Evolutionary conservation across 2,797 vertebrate genomes (phyloP), one percentile per base, ranked within the genome.

Genomic region (Podarcis siculus): DNA sequence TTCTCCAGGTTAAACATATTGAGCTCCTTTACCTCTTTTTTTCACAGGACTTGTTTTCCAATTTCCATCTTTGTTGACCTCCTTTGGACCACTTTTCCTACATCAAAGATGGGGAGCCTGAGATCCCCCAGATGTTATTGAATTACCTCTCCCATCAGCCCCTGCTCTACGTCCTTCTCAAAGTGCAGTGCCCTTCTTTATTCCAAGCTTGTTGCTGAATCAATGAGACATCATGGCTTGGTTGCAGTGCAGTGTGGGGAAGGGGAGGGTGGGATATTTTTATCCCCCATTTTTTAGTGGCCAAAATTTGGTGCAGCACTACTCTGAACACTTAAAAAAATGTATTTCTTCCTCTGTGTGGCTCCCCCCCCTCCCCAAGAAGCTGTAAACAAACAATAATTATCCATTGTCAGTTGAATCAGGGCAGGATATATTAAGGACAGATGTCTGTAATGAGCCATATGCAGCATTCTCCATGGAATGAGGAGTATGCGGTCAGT

Each of bases 311-410:
- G 66, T 55, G 32, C 39, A 66, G 45, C 84, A 71, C 45, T 78
- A 5, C 49, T 82, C 15, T 66, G 72, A 76, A 61, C n/a, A 81
- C 15, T 2, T 75, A 32, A 61, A 10, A 25, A 8, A 69, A 75
- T 32, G 37, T 9, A 21, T 30, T 77, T 55, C 2, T 86, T 77
- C 35, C 73, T 61, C 67, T 17, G 1, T 69, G 6, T 72, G 21
- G 35, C 1, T 35, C 6, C 73, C 30, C 17, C 32, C 2, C 76
- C 15, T 25, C 42, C 2, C 79, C 87, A 77, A 0, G 5, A 58
- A 55, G 15, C 13, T 30, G 55, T n/a, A 49, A 92, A 49, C 64
- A 84, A 89, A 87, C n/a, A 10, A 71, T 42, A 77, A 87, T 15
- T 83, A 88, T 13, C 13, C 25, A 19, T 85, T 1, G 4, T 42